Base-by-base conservation (phyloP, 2,888 invertebrate species). In the Mallateleia sp. region DNA sequence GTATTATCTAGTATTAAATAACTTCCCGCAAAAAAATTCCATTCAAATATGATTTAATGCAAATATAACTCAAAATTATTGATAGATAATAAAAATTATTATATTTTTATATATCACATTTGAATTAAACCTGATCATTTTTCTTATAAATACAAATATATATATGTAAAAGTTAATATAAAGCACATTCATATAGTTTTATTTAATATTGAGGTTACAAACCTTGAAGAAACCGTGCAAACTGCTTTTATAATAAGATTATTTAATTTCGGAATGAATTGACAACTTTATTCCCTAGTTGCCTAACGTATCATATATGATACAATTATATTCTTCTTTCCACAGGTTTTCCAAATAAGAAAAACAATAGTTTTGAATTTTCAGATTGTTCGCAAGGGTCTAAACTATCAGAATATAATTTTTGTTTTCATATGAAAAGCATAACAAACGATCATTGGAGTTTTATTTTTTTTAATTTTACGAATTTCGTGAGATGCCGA, bases 21-120 rank as follows among this genome's bases (percentile, higher is more conserved):
- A n/a, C n/a, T n/a, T n/a, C n/a, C n/a, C n/a, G n/a, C n/a, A n/a
- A n/a, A n/a, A n/a, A 71, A 56, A 71, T 56, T 38, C 56, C 56
- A 71, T 71, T 56, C 71, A 24, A 71, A 67, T 67, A 67, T 52
- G 52, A 34, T 67, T 67, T 67, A 67, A 67, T 67, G 52, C 52
- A 67, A 67, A 67, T 32, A 67, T 52, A 67, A 67, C 67, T 52
- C 50, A 20, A 67, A 67, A 67, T 50, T 67, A 67, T 67, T 67
- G 50, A 67, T 67, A 67, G 47, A 50, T 67, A 67, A 67, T 67
- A 67, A 67, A 52, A 67, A 52, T 52, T 34, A 67, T 32, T 67
- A 67, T 52, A 67, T 67, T 67, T 67, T 50, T 67, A 67, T 67
- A 67, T 52, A 67, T 67, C 52, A 67, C 38, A 67, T 67, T 67